phyloP scores from a whole-genome alignment of 2,797 vertebrate genomes.

The Pangasius sanitwongsei region DNA sequence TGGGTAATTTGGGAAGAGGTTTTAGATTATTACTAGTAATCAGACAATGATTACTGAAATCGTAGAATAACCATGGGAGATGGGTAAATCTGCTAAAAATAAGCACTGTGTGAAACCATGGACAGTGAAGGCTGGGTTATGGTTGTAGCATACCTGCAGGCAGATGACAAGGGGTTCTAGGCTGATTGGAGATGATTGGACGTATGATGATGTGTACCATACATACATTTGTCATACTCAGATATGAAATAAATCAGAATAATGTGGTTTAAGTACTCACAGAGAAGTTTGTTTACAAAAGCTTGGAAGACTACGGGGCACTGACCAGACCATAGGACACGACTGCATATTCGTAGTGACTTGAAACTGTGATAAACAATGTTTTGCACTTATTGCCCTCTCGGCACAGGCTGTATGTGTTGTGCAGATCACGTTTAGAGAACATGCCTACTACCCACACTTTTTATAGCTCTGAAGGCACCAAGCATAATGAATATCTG shows the following conservation, averaged over 20 bases:
- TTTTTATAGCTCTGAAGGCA: neutral
- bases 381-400: neutral
- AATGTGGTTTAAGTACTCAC: neutral
- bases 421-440: neutral
- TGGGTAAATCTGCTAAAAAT: neutral
- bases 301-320: neutral
- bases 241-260: neutral
- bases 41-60: neutral
- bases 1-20: neutral
- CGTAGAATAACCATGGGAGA: neutral
- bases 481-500: neutral
- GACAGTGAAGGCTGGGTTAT: neutral
- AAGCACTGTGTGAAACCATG: neutral
- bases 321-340: neutral
- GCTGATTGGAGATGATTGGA: neutral
- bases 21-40: neutral
- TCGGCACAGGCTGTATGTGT: neutral
- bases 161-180: neutral
- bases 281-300: neutral
- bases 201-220: neutral
- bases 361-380: neutral
- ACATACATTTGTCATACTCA: neutral
- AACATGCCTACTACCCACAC: neutral
- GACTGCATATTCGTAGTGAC: too few relatives aligned
- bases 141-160: neutral